Conservation (phyloP, 2,888 invertebrate species). For the Fabriciana adippe region DNA sequence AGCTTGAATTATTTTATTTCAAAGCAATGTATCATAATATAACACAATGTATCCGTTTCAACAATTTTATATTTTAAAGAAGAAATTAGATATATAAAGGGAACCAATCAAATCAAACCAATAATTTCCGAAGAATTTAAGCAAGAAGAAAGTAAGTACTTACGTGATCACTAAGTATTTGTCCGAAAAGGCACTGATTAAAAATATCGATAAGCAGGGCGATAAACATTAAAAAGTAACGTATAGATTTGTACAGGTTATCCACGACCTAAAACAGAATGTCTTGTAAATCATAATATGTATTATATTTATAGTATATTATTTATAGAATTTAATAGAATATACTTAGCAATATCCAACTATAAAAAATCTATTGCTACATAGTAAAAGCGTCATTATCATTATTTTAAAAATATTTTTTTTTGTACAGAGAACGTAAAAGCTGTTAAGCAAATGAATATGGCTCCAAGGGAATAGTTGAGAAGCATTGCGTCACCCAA, state of each 20-base stretch:
- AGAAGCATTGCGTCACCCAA: conserved; percentile 64
- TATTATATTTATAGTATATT: conserved; percentile 4
- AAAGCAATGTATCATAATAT: too few relatives aligned
- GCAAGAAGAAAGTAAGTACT: conserved; percentile 40
- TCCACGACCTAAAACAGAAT: conserved; percentile 59
- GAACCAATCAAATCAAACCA: too few relatives aligned
- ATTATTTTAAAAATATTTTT: conserved; percentile 12
- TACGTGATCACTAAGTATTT: conserved; percentile 68
- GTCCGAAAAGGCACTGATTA: conserved; percentile 65
- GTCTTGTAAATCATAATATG: neutral
- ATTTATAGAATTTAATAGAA: conserved; percentile 3
- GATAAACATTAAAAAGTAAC: conserved; percentile 66
- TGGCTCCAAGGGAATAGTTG: conserved; percentile 63
- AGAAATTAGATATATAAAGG: too few relatives aligned
- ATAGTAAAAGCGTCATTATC: conserved; percentile 3
- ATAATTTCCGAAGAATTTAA: too few relatives aligned
- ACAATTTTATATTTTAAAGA: too few relatives aligned
- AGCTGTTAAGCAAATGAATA: conserved; percentile 69
- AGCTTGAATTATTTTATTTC: too few relatives aligned
- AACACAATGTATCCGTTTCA: too few relatives aligned
- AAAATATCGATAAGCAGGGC: conserved; percentile 62
- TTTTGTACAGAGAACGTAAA: conserved; percentile 63
- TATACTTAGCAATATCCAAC: neutral
- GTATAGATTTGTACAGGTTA: conserved; percentile 58
- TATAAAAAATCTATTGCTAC: neutral